Base-by-base conservation (phyloP, 2,888 invertebrate genomes). In the Sphaerophoria rueppellii region DNA sequence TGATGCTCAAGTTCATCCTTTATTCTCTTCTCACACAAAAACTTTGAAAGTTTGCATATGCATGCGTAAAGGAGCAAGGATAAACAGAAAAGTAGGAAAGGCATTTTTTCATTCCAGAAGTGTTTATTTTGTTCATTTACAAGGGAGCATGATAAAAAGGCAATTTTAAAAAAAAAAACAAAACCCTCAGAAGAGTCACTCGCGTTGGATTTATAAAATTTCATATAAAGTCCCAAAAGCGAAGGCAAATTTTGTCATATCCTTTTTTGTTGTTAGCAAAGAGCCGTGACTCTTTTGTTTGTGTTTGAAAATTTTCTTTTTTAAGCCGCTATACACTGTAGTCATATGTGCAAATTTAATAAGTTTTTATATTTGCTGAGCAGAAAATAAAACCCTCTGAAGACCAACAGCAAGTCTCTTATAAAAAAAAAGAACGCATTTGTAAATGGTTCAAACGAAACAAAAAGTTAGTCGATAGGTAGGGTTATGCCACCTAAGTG, bases 51-150 rank as follows among this genome's bases (percentile, higher is more conserved):
- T 80, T 81, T 81, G 81, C 77, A 72, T 65, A 72, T 78, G 52
- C 63, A 72, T 72, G 78, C 78, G 72, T 72, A 72, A 72, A 71
- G 71, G 71, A 78, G 63, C 63, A 69, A 70, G 58, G 65, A 63
- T 52, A 57, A 48, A 55, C 65, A 78, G 12, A 32, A 55, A 55
- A 69, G 43, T 54, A 24, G 60, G 16, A 46, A 63, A 65, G 65
- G 52, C 71, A 71, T 71, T 57, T 71, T 57, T 24, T 24, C 24
- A 1, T 2, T 24, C 24, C 55, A 74, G 52, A 76, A 69, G 67
- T 76, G 80, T 85, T 85, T 85, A 69, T 58, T 76, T 80, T 85
- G 67, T 80, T 85, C 81, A 81, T 85, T 81, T 81, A 61, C 80
- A 72, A 54, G 35, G 50, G 37, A 60, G 78, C 79, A 76, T 71